Percentiles rank a stretch among this genome's conserved stretches.
phyloP scores from a whole-genome alignment of 2,888 invertebrate genomes.

The Andrena bucephala region DNA sequence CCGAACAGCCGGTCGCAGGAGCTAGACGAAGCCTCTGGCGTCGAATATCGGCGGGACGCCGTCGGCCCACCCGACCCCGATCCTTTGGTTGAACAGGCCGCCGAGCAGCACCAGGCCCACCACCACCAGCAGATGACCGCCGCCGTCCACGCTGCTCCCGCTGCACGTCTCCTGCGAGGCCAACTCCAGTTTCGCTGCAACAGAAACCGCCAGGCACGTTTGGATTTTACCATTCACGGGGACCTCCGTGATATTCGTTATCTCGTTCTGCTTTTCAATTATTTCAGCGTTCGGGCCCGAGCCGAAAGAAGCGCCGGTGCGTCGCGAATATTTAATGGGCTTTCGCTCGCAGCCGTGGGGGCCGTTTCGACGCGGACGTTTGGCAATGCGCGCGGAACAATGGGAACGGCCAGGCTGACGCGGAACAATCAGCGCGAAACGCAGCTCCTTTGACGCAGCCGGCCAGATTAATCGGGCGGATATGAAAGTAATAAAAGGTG shows the following conservation, averaged over 20 bases:
- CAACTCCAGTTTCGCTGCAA: slow-evolving; percentile 82
- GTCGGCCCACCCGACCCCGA: slow-evolving; percentile 20
- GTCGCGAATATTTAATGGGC: slow-evolving; percentile 18
- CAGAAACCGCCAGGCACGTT: slow-evolving; percentile 50
- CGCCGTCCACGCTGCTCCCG: slow-evolving; percentile 69
- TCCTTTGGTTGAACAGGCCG: slow-evolving; percentile 59
- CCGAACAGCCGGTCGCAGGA: slow-evolving; percentile 60
- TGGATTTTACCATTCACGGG: background rate
- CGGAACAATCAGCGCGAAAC: background rate
- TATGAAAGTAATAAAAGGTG: slow-evolving; percentile 16
- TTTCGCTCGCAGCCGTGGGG: slow-evolving; percentile 4
- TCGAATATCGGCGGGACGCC: slow-evolving; percentile 59
- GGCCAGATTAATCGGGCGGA: slow-evolving; percentile 21
- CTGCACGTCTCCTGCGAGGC: slow-evolving; percentile 81
- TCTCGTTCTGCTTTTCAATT: background rate
- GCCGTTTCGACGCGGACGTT: background rate
- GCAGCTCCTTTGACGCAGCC: slow-evolving; percentile 18
- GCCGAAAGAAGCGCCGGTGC: no score
- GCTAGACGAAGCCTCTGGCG: slow-evolving; percentile 79
- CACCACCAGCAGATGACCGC: slow-evolving; percentile 73
- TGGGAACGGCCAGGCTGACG: background rate
- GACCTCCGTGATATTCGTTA: background rate
- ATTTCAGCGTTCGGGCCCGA: no score
- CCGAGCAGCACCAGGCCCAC: slow-evolving; percentile 69
- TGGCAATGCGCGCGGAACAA: slow-evolving; percentile 8